Conservation (phyloP, 1,140 invertebrate genomes). For the Chionoecetes opilio region DNA sequence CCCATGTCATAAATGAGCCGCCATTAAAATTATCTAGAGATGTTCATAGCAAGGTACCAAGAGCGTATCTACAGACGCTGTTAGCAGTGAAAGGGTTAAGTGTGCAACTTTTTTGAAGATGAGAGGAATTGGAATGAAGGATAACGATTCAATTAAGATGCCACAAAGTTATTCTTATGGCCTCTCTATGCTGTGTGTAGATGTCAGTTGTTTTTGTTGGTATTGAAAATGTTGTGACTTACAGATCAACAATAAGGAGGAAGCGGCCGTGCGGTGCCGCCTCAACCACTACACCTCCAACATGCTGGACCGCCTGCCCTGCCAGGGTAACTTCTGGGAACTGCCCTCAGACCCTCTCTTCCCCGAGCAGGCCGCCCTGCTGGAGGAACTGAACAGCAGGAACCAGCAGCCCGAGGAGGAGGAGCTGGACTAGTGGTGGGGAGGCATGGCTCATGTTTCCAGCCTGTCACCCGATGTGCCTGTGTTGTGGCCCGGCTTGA, state of each 20-base stretch:
- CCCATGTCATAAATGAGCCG: no score
- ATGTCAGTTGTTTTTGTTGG: neutral
- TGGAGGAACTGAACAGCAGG: conserved; percentile 80
- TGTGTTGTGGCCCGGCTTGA: no score
- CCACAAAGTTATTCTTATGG: neutral
- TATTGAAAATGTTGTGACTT: neutral
- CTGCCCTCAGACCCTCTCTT: conserved; percentile 82
- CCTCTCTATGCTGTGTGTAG: neutral
- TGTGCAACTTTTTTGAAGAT: no score
- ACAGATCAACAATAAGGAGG: conserved; percentile 87
- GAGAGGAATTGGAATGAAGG: no score
- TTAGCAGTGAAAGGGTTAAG: no score
- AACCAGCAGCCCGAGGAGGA: neutral
- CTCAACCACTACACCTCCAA: conserved; percentile 83
- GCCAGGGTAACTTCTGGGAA: conserved; percentile 75
- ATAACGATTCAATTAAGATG: neutral
- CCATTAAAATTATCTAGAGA: no score
- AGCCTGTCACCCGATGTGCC: neutral
- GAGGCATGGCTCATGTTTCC: neutral
- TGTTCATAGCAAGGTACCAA: no score
- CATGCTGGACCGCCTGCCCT: conserved; percentile 80
- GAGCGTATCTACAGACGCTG: no score
- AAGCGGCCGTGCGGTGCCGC: conserved; percentile 83
- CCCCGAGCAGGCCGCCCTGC: conserved; percentile 82
- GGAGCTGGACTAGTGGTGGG: neutral